Base-by-base conservation (phyloP, 2,888 invertebrate species). In the Eristalis arbustorum region DNA sequence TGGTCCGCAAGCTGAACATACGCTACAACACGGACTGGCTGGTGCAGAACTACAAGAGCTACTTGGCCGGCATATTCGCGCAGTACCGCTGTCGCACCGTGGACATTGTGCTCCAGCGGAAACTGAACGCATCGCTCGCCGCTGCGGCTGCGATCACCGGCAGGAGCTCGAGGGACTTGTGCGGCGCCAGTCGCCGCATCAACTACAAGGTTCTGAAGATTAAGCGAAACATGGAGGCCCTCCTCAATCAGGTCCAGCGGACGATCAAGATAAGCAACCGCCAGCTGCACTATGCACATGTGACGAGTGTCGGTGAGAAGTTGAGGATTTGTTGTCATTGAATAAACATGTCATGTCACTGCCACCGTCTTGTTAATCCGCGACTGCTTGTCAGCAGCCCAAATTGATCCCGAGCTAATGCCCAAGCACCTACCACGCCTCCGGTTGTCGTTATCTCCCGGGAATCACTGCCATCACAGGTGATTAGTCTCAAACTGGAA, bases 11-110 rank as follows among this genome's bases (percentile, higher is more conserved):
- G 6, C 88, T 90, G 0, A 90, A 90, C 74, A 89, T 90, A 18
- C 89, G 90, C 40, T 90, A 90, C 81, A 90, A 90, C 49, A 83
- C 89, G 0, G 89, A 90, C 5, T 90, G 90, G 90, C 76, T 90
- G 5, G 28, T 89, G 31, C 78, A 88, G 49, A 90, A 89, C 74
- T 90, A 89, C 37, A 89, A 81, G 57, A 75, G 75, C 28, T 90
- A 90, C 68, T 64, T 90, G 72, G 82, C 88, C 6, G 88, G 83
- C 28, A 89, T 90, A 28, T 89, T 89, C 78, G 49, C 83, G 0
- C 90, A 90, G 28, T 88, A 89, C 37, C 88, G 88, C 22, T 82
- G 88, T 18, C 72, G 57, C 13, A 67, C 62, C 1, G 28, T 72
- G 13, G 85, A 84, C 25, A 68, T 62, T 11, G 22, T 66, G 13